Evolutionary conservation across 1,140 invertebrate species (phyloP).

Genomic region (roundworm (Caenorhabditis elegans)): DNA sequence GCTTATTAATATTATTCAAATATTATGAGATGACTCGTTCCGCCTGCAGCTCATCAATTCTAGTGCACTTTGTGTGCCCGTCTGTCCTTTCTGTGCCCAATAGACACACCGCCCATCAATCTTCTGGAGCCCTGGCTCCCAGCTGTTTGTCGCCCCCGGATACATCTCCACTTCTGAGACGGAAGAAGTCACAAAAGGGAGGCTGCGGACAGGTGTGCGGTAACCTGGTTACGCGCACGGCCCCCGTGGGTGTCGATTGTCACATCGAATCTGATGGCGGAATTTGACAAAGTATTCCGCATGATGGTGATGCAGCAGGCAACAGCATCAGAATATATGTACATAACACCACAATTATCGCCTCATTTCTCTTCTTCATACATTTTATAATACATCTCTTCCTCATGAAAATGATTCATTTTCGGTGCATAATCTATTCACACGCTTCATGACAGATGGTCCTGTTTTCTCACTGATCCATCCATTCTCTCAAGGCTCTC

Average conservation of each 20-base stretch:
- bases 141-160: constrained; percentile 9
- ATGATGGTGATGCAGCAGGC: background rate
- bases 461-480: constrained; percentile 15
- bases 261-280: constrained; percentile 22
- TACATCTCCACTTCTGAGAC: background rate
- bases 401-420: constrained; percentile 15
- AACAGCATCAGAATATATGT: no score
- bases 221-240: constrained; percentile 10
- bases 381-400: background rate
- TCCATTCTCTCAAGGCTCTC: background rate
- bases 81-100: background rate
- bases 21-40: no score
- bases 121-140: constrained; percentile 26
- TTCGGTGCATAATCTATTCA: constrained; percentile 23
- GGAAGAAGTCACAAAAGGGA: background rate
- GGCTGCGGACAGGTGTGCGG: constrained; percentile 14
- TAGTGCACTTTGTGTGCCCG: background rate
- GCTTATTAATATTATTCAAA: background rate
- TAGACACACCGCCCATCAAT: constrained; percentile 17
- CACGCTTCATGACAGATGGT: background rate
- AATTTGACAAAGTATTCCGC: constrained; percentile 8
- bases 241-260: background rate
- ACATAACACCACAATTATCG: constrained; percentile 30
- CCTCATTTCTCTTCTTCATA: constrained; percentile 10
- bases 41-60: constrained; percentile 7